These are phyloP conservation scores for Thamnophis sirtalis DNA, from an alignment of 2,113 vertebrate species.

Conservation along the genomic window DNA sequence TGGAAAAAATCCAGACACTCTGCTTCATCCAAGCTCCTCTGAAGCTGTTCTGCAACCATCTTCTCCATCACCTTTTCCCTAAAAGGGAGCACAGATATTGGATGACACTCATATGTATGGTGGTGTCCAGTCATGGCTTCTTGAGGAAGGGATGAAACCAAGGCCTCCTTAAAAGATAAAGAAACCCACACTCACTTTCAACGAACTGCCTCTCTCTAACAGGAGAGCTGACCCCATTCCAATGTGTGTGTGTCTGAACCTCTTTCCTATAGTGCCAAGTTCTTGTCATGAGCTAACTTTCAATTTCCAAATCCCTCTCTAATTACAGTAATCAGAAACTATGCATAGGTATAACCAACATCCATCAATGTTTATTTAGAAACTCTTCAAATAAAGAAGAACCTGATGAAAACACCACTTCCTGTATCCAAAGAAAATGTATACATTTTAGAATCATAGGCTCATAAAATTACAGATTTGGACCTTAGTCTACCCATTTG, in stretches of 20 bases:
- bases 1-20: neutral
- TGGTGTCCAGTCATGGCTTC: neutral
- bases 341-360: neutral
- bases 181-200: neutral
- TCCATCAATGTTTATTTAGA: neutral
- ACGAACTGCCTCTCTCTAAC: neutral
- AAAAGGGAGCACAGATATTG: neutral
- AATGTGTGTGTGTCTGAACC: neutral
- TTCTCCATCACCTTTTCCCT: neutral
- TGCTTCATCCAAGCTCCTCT: neutral
- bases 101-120: neutral
- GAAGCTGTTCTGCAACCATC: neutral
- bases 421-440: neutral
- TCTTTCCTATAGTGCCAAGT: neutral
- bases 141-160: neutral
- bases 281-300: neutral
- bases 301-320: neutral
- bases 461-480: neutral
- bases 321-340: neutral
- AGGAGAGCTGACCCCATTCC: neutral
- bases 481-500: neutral
- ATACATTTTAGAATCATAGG: neutral
- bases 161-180: neutral
- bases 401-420: neutral
- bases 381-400: neutral